A percentile compares a stretch with the other conserved stretches of the same genome.
phyloP scores from a whole-genome alignment of 2,797 vertebrate species.

The Chelon auratus region DNA sequence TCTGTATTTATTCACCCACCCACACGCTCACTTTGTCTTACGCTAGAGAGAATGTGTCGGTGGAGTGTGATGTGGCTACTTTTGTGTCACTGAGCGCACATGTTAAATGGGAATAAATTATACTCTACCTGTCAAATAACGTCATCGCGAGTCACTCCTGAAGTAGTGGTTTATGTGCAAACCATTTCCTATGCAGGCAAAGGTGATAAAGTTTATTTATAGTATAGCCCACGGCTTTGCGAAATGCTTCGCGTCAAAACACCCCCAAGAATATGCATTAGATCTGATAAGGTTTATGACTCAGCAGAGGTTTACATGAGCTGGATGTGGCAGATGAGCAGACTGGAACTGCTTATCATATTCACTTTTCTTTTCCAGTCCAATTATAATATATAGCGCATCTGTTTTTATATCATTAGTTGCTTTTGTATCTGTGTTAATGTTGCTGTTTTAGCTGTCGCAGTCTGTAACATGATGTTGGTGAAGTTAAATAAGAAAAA shows the following conservation, averaged over 20 bases:
- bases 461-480: no score
- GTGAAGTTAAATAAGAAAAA: no score
- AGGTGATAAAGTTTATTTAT: slow-evolving; percentile 48
- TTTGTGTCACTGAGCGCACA: slow-evolving; percentile 35
- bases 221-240: slow-evolving; percentile 33
- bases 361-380: not conserved
- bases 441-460: no score
- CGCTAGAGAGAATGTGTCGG: slow-evolving; percentile 27
- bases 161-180: slow-evolving; percentile 43
- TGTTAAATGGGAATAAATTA: slow-evolving; percentile 38
- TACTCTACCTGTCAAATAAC: slow-evolving; percentile 28
- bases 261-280: not conserved
- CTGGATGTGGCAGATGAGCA: slow-evolving; percentile 6
- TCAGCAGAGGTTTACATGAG: slow-evolving; percentile 27
- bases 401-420: no score
- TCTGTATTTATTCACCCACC: slow-evolving; percentile 33
- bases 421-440: no score
- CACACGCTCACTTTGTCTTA: slow-evolving; percentile 17
- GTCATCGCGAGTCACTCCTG: slow-evolving; percentile 33
- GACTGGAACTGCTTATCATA: slow-evolving; percentile 4
- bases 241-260: slow-evolving; percentile 49
- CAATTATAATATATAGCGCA: not conserved
- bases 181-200: slow-evolving; percentile 46
- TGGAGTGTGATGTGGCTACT: slow-evolving; percentile 32
- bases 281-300: slow-evolving; percentile 44